phyloP scores from a whole-genome alignment of 1,140 invertebrate species.

The Uloborus diversus region DNA sequence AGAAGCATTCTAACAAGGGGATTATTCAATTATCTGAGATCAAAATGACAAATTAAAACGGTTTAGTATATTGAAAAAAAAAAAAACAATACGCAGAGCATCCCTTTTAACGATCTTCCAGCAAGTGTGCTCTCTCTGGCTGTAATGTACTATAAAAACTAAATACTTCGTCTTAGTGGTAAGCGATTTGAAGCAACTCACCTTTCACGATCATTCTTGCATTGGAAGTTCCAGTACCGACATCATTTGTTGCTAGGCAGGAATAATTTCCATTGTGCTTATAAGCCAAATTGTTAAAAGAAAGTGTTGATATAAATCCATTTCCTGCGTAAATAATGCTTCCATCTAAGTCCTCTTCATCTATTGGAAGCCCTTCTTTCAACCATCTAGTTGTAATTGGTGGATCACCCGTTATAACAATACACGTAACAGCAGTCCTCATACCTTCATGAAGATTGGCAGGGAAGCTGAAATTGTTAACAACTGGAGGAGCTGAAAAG shows the following conservation, averaged over 20 bases:
- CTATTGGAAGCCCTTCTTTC: slow-evolving; percentile 69
- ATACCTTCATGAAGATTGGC: slow-evolving; percentile 71
- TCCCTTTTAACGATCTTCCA: background rate
- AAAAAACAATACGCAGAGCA: background rate
- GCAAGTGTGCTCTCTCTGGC: background rate
- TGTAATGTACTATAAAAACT: background rate
- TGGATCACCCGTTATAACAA: slow-evolving; percentile 65
- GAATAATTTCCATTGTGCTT: slow-evolving; percentile 71
- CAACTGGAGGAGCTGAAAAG: slow-evolving; percentile 70
- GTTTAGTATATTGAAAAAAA: background rate
- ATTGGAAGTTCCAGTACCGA: slow-evolving; percentile 67
- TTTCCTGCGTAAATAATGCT: slow-evolving; percentile 52
- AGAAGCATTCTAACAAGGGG: too few species aligned
- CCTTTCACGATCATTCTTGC: slow-evolving; percentile 60
- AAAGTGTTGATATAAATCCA: slow-evolving; percentile 65
- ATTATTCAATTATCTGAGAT: too few species aligned
- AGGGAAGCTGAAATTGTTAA: slow-evolving; percentile 72
- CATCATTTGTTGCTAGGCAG: slow-evolving; percentile 69
- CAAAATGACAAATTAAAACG: too few species aligned
- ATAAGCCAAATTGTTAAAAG: slow-evolving; percentile 64
- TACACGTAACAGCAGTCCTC: slow-evolving; percentile 69
- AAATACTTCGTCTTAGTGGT: background rate
- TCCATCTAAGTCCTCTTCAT: slow-evolving; percentile 32
- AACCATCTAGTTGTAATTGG: slow-evolving; percentile 69
- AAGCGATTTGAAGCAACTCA: background rate